phyloP scores from a whole-genome alignment of 2,113 vertebrate species.

The Camelus dromedarius region DNA sequence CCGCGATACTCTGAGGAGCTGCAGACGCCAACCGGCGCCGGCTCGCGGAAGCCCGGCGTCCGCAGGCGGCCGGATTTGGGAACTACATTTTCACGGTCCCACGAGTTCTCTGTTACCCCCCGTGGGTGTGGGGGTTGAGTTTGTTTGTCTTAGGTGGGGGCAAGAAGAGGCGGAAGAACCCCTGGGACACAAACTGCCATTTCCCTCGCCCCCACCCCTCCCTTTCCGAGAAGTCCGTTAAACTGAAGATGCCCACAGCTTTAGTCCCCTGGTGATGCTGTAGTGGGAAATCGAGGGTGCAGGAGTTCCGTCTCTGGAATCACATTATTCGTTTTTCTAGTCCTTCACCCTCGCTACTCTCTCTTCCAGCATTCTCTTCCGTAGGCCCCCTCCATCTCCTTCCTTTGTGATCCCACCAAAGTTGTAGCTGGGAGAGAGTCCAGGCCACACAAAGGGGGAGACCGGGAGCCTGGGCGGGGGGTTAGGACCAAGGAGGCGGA shows the following conservation, averaged over 20 bases:
- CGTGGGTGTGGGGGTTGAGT: background rate
- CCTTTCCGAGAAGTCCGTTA: slow-evolving; percentile 26
- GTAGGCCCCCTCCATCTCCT: slow-evolving; percentile 40
- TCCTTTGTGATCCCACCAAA: slow-evolving; percentile 69
- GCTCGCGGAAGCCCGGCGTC: slow-evolving; percentile 26
- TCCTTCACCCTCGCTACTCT: background rate
- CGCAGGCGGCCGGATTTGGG: slow-evolving; percentile 54
- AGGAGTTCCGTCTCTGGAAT: slow-evolving; percentile 76
- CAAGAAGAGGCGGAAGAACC: slow-evolving; percentile 52
- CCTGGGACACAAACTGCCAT: slow-evolving; percentile 69
- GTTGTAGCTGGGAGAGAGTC: slow-evolving; percentile 72
- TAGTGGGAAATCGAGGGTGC: slow-evolving; percentile 70
- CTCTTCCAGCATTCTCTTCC: slow-evolving; percentile 52
- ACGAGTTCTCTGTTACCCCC: background rate
- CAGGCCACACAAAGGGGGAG: slow-evolving; percentile 83
- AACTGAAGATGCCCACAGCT: slow-evolving; percentile 62
- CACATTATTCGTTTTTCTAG: slow-evolving; percentile 72
- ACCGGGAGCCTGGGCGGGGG: slow-evolving; percentile 27
- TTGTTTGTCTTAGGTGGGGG: slow-evolving; percentile 51
- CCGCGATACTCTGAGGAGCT: background rate
- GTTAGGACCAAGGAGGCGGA: slow-evolving; percentile 38
- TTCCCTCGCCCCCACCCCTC: background rate
- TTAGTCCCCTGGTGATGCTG: slow-evolving; percentile 70
- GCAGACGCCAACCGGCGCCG: background rate
- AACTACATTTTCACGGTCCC: slow-evolving; percentile 47